Percentiles rank a stretch among this genome's conserved stretches.
Evolutionary conservation across 2,888 invertebrate species (phyloP).

Genomic region (Microplitis manilae): DNA sequence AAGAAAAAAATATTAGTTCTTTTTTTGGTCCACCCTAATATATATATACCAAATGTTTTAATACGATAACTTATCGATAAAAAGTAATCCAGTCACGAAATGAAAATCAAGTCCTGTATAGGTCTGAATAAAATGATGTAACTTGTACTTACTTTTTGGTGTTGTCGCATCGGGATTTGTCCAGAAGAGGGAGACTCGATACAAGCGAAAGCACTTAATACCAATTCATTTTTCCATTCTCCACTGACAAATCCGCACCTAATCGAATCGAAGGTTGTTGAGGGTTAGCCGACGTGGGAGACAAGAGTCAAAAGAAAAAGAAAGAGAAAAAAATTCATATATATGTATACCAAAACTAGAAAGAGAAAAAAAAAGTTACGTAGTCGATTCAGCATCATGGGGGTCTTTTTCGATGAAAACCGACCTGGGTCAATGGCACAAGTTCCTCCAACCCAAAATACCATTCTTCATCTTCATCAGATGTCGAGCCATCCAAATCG

Average conservation of each 20-base stretch:
- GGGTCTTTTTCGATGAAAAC: conserved; percentile 49
- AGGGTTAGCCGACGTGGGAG: conserved; percentile 35
- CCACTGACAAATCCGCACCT: conserved; percentile 51
- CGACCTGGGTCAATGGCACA: conserved; percentile 60
- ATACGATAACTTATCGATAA: neutral
- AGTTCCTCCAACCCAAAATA: conserved; percentile 38
- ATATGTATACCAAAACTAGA: neutral
- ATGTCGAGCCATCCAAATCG: conserved; percentile 33
- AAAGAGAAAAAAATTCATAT: neutral
- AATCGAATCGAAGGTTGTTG: conserved; percentile 55
- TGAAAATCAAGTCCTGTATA: neutral
- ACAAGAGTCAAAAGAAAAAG: conserved; percentile 5
- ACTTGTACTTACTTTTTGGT: conserved; percentile 26
- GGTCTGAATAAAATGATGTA: conserved; percentile 19
- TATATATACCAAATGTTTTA: neutral
- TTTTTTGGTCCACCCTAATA: neutral
- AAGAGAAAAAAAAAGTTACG: conserved; percentile 40
- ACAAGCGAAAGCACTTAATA: conserved; percentile 57
- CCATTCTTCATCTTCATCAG: conserved; percentile 25
- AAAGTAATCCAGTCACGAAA: neutral
- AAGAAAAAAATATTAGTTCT: too few species aligned
- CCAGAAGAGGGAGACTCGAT: conserved; percentile 31
- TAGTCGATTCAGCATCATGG: conserved; percentile 49
- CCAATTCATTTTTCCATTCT: conserved; percentile 56
- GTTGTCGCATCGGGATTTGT: conserved; percentile 29